phyloP scores from a whole-genome alignment of 35 echinoderm and acorn worm species.

The Eucidaris tribuloides region DNA sequence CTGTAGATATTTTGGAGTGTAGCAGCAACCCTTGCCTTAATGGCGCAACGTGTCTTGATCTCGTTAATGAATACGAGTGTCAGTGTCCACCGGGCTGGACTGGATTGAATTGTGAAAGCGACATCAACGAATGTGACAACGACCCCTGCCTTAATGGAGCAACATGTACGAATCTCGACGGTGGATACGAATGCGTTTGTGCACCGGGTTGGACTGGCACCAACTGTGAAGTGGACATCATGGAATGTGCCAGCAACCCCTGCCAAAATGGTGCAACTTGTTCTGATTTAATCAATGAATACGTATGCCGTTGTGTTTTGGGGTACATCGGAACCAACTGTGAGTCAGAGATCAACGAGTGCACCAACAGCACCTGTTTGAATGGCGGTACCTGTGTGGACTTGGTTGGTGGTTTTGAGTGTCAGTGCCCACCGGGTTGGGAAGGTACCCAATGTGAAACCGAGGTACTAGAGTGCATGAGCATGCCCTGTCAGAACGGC shows the following conservation, averaged over 20 bases:
- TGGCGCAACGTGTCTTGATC: slow-evolving; percentile 33
- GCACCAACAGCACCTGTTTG: slow-evolving; percentile 34
- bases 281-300: background rate
- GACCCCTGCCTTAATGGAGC: slow-evolving; percentile 21
- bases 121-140: slow-evolving; percentile 46
- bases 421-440: slow-evolving; percentile 42
- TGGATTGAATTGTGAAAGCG: slow-evolving; percentile 40
- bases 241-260: slow-evolving; percentile 41
- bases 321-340: slow-evolving; percentile 16
- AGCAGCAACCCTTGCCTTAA: slow-evolving; percentile 12
- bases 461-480: slow-evolving; percentile 15
- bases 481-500: slow-evolving; percentile 55
- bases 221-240: slow-evolving; percentile 54
- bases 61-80: slow-evolving; percentile 24
- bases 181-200: slow-evolving; percentile 49
- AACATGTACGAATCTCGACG: slow-evolving; percentile 39
- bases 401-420: slow-evolving; percentile 25
- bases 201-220: slow-evolving; percentile 30
- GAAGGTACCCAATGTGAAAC: slow-evolving; percentile 27
- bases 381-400: slow-evolving; percentile 71
- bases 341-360: slow-evolving; percentile 39
- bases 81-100: slow-evolving; percentile 39
- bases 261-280: slow-evolving; percentile 48
- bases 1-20: slow-evolving; percentile 63
- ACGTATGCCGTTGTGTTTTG: slow-evolving; percentile 3